Evolutionary conservation across 92 coral and sea anemone genomes (phyloP).

Genomic region (Porites evermanni): DNA sequence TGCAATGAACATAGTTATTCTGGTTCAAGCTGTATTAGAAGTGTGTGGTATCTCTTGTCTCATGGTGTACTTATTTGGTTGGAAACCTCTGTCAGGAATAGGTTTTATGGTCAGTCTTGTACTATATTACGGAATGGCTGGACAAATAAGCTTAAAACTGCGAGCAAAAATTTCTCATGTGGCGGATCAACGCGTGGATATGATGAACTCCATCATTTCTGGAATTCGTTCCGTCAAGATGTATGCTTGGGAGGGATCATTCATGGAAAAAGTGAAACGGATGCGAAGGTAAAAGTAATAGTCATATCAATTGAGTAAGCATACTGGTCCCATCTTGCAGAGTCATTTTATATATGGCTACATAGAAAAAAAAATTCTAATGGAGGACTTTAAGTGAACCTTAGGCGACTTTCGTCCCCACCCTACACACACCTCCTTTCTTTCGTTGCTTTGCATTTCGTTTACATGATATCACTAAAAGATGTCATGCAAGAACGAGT

Average conservation of each 20-base stretch:
- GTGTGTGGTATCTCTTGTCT: constrained; percentile 55
- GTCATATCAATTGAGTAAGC: background rate
- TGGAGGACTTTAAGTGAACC: background rate
- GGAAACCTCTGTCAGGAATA: background rate
- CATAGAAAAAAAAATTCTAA: background rate
- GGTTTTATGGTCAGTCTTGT: background rate
- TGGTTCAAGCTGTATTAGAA: constrained; percentile 63
- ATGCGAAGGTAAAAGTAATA: constrained; percentile 53
- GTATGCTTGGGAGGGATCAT: constrained; percentile 35
- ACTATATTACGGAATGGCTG: no score
- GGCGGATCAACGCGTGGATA: background rate
- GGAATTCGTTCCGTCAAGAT: no score
- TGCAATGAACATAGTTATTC: constrained; percentile 14
- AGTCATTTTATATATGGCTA: background rate
- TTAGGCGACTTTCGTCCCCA: background rate
- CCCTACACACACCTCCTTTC: no score
- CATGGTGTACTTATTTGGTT: constrained; percentile 45
- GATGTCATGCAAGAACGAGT: no score
- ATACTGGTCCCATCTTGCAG: background rate
- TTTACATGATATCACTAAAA: no score
- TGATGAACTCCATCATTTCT: no score
- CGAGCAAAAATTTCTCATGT: constrained; percentile 1
- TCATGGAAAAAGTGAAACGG: constrained; percentile 53
- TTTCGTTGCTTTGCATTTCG: no score
- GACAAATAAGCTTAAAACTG: background rate